phyloP scores from a whole-genome alignment of 2,797 vertebrate genomes.

The Falco columbarius region DNA sequence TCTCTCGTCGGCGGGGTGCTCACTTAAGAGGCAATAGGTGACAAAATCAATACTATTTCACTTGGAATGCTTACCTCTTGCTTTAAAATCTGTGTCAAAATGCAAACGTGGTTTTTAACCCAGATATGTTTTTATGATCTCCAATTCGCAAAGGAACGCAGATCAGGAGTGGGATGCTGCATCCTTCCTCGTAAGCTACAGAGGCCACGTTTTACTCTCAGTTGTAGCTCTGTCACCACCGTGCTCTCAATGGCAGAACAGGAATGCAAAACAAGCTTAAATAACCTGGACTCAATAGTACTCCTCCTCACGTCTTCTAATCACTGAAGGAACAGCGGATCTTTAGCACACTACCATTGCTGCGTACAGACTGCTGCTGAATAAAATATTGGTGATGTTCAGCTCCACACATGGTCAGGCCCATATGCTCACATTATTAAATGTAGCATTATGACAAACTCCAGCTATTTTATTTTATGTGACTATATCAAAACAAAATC shows the following conservation, averaged over 20 bases:
- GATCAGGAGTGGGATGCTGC: neutral
- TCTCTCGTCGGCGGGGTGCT: neutral
- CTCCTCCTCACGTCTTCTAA: neutral
- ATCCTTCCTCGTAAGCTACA: neutral
- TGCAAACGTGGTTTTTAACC: neutral
- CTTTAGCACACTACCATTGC: neutral
- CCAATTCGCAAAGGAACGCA: fast-evolving
- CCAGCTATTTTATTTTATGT: neutral
- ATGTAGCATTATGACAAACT: neutral
- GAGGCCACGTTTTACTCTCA: neutral
- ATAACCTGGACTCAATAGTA: neutral
- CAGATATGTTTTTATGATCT: neutral
- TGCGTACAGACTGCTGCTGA: neutral
- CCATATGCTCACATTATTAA: neutral
- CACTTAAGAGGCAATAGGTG: neutral
- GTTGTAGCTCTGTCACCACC: neutral
- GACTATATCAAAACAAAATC: neutral
- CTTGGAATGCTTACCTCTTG: neutral
- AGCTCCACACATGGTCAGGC: neutral
- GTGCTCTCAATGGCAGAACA: neutral
- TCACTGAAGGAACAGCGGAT: neutral
- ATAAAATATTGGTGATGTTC: neutral
- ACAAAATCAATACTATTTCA: neutral
- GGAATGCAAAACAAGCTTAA: neutral
- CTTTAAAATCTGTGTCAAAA: neutral